Percentiles rank a stretch among this genome's conserved stretches.
Conservation (phyloP, 2,888 invertebrate species). For the Cantharis rufa region DNA sequence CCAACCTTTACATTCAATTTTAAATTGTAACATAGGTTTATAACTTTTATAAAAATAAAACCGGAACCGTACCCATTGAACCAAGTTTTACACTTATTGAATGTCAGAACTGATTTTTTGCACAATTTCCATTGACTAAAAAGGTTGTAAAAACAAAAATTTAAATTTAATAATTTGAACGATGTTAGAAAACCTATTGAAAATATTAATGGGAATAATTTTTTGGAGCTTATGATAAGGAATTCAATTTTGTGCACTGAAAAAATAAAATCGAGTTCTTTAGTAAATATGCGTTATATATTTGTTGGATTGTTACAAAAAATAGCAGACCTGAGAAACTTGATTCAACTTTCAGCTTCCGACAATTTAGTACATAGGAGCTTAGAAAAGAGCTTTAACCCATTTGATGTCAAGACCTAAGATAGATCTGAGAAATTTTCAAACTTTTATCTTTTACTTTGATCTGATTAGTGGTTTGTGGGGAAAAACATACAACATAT, state of each 20-base stretch:
- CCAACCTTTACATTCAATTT: background rate
- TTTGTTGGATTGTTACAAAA: background rate
- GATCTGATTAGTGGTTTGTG: background rate
- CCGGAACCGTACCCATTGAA: background rate
- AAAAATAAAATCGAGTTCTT: background rate
- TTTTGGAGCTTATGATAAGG: background rate
- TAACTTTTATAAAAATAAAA: background rate
- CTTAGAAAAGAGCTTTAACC: slow-evolving; percentile 3
- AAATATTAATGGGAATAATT: no score
- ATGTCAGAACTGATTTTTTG: background rate
- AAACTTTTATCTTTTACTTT: slow-evolving; percentile 10
- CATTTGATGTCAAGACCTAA: slow-evolving; percentile 7
- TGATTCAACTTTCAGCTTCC: background rate
- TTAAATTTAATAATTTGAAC: no score
- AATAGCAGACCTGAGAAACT: background rate
- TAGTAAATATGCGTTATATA: background rate
- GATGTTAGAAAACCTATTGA: no score
- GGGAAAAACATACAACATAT: background rate
- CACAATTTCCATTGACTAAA: no score
- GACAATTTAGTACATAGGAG: slow-evolving; percentile 1
- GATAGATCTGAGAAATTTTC: slow-evolving; percentile 8
- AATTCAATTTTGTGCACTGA: background rate
- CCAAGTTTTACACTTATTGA: background rate
- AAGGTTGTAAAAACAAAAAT: no score
- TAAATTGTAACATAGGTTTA: background rate